Evolutionary conservation across 2,113 vertebrate genomes (phyloP), one percentile per base, ranked within the genome.

Genomic region (Spheniscus mendiculus): DNA sequence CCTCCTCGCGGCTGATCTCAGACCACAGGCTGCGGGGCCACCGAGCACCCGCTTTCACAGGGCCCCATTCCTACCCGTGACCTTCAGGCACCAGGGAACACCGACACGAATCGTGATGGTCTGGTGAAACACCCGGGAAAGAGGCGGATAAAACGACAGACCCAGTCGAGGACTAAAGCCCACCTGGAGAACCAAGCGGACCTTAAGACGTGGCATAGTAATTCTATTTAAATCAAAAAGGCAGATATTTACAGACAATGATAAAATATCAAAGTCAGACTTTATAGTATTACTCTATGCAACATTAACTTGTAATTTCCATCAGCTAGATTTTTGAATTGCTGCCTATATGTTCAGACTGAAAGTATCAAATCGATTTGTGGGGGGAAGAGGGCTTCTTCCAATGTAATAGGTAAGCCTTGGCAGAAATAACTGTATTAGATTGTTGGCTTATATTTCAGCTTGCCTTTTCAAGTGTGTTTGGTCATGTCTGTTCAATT

Each of bases 71-170:
- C 81, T 11, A 40, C 32, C 30, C 0, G 0, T 3, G 49, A 58
- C 87, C 67, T 56, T 63, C 47, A 53, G 38, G 44, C 72, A 29
- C 7, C 5, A 32, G 59, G n/a, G 26, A n/a, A 30, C 9, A 1
- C 0, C 0, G 5, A 42, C 49, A 74, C n/a, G 36, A 34, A 55
- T 8, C 9, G 6, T 0, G 10, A 15, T 0, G 1, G 14, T 13
- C 36, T 17, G 38, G 26, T 15, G n/a, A 55, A 81, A 70, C 2
- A 12, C 44, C 20, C 80, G 16, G 5, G 12, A 10, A 58, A 85
- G 4, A 16, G 36, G 30, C 0, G 10, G 29, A 30, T 50, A 29
- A 73, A 65, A 5, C 1, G 5, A 6, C 15, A 61, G 23, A 47
- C 2, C 9, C 21, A 11, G 53, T 1, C 0, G 0, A 76, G 34